Evolutionary conservation across 2,797 vertebrate genomes (phyloP), one percentile per base, ranked within the genome.

Genomic region (Streptopelia turtur): DNA sequence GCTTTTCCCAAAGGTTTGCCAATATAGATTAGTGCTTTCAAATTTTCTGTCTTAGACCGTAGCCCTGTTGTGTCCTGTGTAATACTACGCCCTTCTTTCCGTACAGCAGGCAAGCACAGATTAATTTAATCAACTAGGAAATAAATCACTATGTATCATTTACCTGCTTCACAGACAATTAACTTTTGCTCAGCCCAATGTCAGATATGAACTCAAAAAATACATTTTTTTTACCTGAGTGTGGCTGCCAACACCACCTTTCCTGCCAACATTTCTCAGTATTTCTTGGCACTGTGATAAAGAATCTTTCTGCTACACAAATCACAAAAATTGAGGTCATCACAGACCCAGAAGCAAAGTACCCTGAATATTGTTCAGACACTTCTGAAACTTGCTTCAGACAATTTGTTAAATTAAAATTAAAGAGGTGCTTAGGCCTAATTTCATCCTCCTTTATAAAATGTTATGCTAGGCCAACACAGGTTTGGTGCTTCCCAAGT

Each of bases 281-380:
- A 28, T n/a, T 84, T 68, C 50, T 65, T 5, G 2, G 47, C 52
- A 61, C 28, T 41, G 17, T 1, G 3, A 76, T 28, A 87, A 63
- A 74, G 21, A 70, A 60, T 30, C 21, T 31, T 84, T 80, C 65
- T 66, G 35, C 47, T 16, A 23, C 1, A 13, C 72, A 87, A 89
- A 60, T 33, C 35, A 87, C 52, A 82, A 55, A 79, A 80, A 50
- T 0, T 7, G 13, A 55, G 41, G 35, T 22, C 52, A 56, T 5
- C 1, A 2, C 7, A 72, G 39, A 41, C 28, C 20, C 27, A 57
- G 50, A 82, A 90, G 39, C 23, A 50, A 63, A 0, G 0, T 7
- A 56, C 9, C 10, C 16, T 30, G 6, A 64, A 61, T 33, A 28
- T 1, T 57, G 20, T n/a, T 65, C 37, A 25, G 52, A 57, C 43